Evolutionary conservation across 2,113 vertebrate species (phyloP).

Genomic region (Redunca redunca): DNA sequence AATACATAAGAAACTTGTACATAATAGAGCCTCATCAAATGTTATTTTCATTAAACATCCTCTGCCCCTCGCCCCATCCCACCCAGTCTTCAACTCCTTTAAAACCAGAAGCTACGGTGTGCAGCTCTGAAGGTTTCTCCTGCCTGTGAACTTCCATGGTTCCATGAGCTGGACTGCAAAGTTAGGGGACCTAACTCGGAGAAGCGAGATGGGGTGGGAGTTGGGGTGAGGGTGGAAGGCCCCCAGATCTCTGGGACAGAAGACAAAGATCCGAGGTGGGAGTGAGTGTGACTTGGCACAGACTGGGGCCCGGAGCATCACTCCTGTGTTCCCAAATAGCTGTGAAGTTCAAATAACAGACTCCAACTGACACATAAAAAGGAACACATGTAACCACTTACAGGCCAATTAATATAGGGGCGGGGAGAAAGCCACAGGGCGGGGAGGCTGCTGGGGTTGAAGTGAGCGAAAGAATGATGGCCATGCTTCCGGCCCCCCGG

Average conservation of each 20-base stretch:
- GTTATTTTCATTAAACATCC: background rate
- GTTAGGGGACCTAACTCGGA: background rate
- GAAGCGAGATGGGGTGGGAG: accelerated
- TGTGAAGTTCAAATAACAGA: conserved; percentile 65
- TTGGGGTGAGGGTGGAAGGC: background rate
- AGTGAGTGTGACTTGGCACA: background rate
- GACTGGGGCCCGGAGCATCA: background rate
- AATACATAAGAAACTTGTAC: background rate
- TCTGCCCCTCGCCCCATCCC: too few species aligned
- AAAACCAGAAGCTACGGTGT: background rate
- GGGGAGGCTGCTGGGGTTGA: conserved; percentile 10
- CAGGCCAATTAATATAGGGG: conserved; percentile 64
- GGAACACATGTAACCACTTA: conserved; percentile 73
- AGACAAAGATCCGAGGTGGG: background rate
- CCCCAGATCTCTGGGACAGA: background rate
- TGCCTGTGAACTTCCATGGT: background rate
- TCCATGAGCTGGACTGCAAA: background rate
- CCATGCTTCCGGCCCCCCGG: conserved; percentile 35
- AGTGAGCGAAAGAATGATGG: conserved; percentile 7
- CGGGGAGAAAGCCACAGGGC: background rate
- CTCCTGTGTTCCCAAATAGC: conserved; percentile 46
- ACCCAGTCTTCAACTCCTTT: background rate
- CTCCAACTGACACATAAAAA: conserved; percentile 63
- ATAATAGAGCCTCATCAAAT: background rate
- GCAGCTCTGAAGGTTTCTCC: background rate